These are phyloP conservation scores for Scylla paramamosain DNA, from an alignment of 1,140 invertebrate genomes.

Conservation along the genomic window DNA sequence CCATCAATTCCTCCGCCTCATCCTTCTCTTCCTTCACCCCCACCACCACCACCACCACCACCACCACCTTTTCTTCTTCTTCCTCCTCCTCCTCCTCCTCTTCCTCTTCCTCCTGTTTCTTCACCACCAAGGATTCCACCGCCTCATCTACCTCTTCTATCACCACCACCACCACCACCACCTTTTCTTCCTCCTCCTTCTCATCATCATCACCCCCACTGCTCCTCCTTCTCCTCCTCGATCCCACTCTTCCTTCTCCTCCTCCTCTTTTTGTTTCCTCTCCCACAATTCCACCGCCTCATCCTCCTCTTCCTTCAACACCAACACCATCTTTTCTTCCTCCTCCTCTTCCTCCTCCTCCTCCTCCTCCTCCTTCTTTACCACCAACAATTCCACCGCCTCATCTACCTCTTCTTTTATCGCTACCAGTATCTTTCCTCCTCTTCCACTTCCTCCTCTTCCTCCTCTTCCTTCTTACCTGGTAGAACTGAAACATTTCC, in stretches of 20 bases:
- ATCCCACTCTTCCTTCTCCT: not conserved
- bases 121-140: too few relatives aligned
- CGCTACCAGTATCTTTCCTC: not conserved
- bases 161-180: too few relatives aligned
- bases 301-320: not conserved
- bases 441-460: not conserved
- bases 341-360: not conserved
- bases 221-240: too few relatives aligned
- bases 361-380: not conserved
- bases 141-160: too few relatives aligned
- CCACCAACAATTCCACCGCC: not conserved
- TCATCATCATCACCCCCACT: too few relatives aligned
- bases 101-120: not conserved
- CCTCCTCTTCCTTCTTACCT: not conserved
- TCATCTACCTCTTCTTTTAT: not conserved
- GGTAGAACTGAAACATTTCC: constrained; percentile 43
- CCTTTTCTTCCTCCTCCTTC: too few relatives aligned
- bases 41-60: too few relatives aligned
- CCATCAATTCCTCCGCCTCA: not conserved
- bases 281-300: not conserved
- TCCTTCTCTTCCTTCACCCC: too few relatives aligned
- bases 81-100: not conserved
- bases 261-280: not conserved
- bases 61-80: not conserved
- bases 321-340: too few relatives aligned